Conservation (phyloP, 1,140 invertebrate genomes). For the Papilio polytes region DNA sequence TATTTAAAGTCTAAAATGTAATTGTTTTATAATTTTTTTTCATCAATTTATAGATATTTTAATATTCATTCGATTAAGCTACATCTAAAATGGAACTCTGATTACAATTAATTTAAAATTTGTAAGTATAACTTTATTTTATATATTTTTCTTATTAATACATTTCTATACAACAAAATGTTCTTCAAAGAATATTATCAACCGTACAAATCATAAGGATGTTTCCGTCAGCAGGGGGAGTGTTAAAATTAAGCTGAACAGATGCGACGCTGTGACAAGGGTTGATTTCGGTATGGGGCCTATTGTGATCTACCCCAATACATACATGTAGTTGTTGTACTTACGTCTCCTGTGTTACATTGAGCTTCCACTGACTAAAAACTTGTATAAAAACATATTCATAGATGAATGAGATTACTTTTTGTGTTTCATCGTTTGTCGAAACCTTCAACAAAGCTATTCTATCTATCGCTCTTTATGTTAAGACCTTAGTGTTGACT, state of each 20-base stretch:
- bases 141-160: background rate
- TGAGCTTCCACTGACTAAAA: background rate
- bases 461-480: no score
- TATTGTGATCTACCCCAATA: conserved; percentile 32
- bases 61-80: no score
- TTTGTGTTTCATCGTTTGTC: no score
- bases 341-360: background rate
- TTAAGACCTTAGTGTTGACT: no score
- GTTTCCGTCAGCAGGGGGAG: conserved; percentile 26
- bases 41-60: no score
- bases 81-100: no score
- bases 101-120: no score
- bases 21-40: no score
- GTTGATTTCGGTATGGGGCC: conserved; percentile 27
- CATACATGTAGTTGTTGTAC: background rate
- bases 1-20: no score
- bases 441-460: no score
- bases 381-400: no score
- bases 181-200: background rate
- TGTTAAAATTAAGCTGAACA: conserved; percentile 39
- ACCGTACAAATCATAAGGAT: conserved; percentile 24
- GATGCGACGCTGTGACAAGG: conserved; percentile 40
- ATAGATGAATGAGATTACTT: no score
- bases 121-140: background rate
- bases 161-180: background rate